Evolutionary conservation across 2,888 invertebrate species (phyloP).

Genomic region (Nyleta sp.): DNA sequence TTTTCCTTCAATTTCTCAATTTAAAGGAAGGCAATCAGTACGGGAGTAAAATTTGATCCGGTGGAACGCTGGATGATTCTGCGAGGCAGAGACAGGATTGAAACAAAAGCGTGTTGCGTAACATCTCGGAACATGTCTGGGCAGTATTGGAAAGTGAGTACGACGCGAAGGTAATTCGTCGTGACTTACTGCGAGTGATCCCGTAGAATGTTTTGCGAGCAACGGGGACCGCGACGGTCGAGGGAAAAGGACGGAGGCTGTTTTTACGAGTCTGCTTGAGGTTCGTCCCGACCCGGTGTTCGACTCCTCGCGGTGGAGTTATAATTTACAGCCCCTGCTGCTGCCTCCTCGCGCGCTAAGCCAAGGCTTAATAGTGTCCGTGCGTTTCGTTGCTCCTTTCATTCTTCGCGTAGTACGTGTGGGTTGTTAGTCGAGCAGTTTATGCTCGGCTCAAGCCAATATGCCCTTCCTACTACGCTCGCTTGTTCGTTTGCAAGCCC

Average conservation of each 20-base stretch:
- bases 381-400: slow-evolving; percentile 68
- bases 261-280: slow-evolving; percentile 80
- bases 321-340: slow-evolving; percentile 71
- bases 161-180: slow-evolving; percentile 66
- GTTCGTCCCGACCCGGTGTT: slow-evolving; percentile 77
- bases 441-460: slow-evolving; percentile 73
- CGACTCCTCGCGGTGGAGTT: slow-evolving; percentile 81
- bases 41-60: no score
- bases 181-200: slow-evolving; percentile 73
- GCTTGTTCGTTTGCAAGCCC: slow-evolving; percentile 72
- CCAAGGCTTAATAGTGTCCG: slow-evolving; percentile 72
- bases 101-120: slow-evolving; percentile 48
- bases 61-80: no score
- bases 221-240: slow-evolving; percentile 69
- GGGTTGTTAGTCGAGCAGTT: slow-evolving; percentile 81
- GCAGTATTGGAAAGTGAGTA: slow-evolving; percentile 45
- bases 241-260: slow-evolving; percentile 72
- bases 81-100: no score
- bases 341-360: slow-evolving; percentile 66
- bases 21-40: no score
- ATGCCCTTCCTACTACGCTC: slow-evolving; percentile 70
- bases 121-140: slow-evolving; percentile 21
- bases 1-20: slow-evolving; percentile 80
- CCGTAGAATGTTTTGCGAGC: slow-evolving; percentile 67
- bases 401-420: slow-evolving; percentile 75